phyloP scores from a whole-genome alignment of 30 jellyfish, hydroid and myxozoan species.

The Pseudorhiza aurosa region DNA sequence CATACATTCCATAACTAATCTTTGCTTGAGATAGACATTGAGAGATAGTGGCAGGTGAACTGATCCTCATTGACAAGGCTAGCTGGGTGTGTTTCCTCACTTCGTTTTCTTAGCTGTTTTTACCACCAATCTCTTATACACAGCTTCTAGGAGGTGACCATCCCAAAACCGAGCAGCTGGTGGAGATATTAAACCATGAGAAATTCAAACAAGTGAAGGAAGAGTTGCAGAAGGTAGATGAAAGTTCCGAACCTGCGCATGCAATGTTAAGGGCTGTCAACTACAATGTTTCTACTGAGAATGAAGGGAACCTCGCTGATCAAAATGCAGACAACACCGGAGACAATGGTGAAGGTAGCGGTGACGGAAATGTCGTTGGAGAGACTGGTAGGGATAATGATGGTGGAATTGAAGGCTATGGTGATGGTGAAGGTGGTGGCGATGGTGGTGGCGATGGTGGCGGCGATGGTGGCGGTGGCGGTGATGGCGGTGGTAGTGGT shows the following conservation, averaged over 20 bases:
- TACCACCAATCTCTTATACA: background rate
- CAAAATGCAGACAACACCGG: background rate
- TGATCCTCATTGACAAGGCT: no score
- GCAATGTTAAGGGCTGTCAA: slow-evolving; percentile 7
- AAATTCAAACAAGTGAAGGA: slow-evolving; percentile 32
- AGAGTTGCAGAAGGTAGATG: slow-evolving; percentile 27
- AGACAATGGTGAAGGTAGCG: background rate
- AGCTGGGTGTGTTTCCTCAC: no score
- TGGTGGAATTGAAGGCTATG: slow-evolving; percentile 33
- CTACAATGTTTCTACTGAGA: background rate
- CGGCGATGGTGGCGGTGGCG: slow-evolving; percentile 48
- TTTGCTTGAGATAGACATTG: no score
- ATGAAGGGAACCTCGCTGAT: background rate
- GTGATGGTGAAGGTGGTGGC: slow-evolving; percentile 48
- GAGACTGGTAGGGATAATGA: background rate
- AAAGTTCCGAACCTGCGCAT: slow-evolving; percentile 10
- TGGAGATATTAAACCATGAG: slow-evolving; percentile 22
- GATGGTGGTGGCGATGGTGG: slow-evolving; percentile 34
- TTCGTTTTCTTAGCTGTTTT: no score
- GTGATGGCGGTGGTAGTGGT: slow-evolving; percentile 48
- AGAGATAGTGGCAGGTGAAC: background rate
- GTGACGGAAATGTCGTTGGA: slow-evolving; percentile 16
- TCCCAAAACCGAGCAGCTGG: slow-evolving; percentile 63
- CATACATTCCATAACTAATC: no score
- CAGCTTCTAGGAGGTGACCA: slow-evolving; percentile 66